Percentiles rank a stretch among this genome's conserved stretches.
Evolutionary conservation across 2,113 vertebrate genomes (phyloP).

Genomic region (Toxotes chatareus): DNA sequence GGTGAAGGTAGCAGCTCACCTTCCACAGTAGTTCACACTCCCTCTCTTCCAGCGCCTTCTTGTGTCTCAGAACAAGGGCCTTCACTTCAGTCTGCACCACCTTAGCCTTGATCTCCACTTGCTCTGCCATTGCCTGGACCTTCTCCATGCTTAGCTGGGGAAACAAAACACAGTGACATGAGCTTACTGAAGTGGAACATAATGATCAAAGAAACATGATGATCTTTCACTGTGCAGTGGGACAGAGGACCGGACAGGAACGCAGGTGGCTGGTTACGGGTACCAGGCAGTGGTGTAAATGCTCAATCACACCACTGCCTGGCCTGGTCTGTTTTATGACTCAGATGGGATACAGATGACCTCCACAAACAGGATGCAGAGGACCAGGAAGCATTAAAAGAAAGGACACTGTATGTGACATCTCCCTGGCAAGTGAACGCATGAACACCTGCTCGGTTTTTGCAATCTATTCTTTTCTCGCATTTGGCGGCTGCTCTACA

Average conservation of each 20-base stretch:
- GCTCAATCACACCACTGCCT: neutral
- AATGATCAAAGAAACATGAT: neutral
- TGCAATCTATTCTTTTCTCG: slow-evolving; percentile 28
- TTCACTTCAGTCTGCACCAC: slow-evolving; percentile 98
- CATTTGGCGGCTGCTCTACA: slow-evolving; percentile 2
- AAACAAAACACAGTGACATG: slow-evolving; percentile 6
- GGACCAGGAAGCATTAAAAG: slow-evolving; percentile 58
- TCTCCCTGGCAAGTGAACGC: slow-evolving; percentile 33
- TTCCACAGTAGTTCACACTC: slow-evolving; percentile 99
- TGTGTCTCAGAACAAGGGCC: slow-evolving; percentile 92
- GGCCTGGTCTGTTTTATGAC: slow-evolving; percentile 44
- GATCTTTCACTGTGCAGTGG: neutral
- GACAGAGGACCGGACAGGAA: neutral
- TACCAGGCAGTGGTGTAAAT: neutral
- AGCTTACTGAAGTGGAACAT: neutral
- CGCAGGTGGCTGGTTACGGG: too few relatives aligned
- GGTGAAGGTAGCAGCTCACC: slow-evolving; percentile 79
- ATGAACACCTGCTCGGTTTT: slow-evolving; percentile 42
- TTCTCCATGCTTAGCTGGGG: slow-evolving; percentile 96
- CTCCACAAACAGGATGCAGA: slow-evolving; percentile 57
- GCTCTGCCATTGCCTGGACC: slow-evolving; percentile 96
- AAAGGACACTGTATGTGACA: slow-evolving; percentile 22
- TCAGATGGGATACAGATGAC: slow-evolving; percentile 16
- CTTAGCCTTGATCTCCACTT: slow-evolving; percentile 98
- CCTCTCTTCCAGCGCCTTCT: slow-evolving; percentile 96